Base-by-base conservation (phyloP, 35 echinoderm and acorn worm genomes). In the Ophiothrix spiculata region DNA sequence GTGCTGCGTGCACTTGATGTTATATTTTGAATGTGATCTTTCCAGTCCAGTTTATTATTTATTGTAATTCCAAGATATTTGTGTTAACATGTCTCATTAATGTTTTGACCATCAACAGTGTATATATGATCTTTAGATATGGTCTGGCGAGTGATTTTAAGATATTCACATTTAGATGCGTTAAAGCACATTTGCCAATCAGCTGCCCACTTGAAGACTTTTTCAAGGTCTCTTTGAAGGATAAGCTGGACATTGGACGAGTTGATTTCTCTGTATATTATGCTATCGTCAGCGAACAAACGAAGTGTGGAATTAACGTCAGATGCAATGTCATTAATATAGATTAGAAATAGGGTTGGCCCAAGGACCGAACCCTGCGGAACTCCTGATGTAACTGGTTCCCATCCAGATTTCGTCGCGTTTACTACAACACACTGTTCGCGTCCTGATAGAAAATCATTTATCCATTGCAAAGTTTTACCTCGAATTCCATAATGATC, bases 341-440 rank as follows among this genome's bases (percentile, higher is more conserved):
- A 81, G 13, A 81, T 13, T 3, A 81, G 37, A 54, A 81, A 81
- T 12, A 81, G 39, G 12, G 39, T 40, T 12, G 79, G 79, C 14
- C 86, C 78, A 25, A 88, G 25, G 34, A 88, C 78, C n/a, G 86
- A 87, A 14, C 76, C 86, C 31, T 87, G 76, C 1, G 86, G 86
- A 1, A 80, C 76, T 13, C 86, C 86, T 36, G 56, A 38, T n/a
- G 38, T 37, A 63, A 83, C 81, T 14, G 81, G 45, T 23, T 4
- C 36, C 81, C 81, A 83, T 6, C 16, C 6, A 32, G 42, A 83
- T 35, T 69, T 25, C 0, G 14, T 33, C 0, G 10, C 81, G 14
- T 54, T 83, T 0, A 88, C 56, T 25, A 36, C 86, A 29, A 87
- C 75, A 31, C 73, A 31, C 29, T 86, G 83, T 28, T 79, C 40